Evolutionary conservation across 2,797 vertebrate species (phyloP).

Genomic region (Phoeniculus purpureus): DNA sequence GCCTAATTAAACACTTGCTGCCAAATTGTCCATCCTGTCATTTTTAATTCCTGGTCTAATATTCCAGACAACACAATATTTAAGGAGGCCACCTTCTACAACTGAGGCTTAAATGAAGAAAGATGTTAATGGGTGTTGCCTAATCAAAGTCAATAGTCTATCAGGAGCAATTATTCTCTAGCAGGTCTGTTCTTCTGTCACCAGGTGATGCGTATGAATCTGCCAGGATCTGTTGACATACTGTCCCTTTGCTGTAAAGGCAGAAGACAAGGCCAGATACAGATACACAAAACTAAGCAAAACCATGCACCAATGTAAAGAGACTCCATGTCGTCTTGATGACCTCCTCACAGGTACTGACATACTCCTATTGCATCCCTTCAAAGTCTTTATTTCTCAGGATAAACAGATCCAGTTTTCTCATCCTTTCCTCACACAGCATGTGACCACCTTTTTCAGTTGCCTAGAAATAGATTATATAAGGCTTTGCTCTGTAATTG

Average conservation of each 20-base stretch:
- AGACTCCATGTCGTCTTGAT: background rate
- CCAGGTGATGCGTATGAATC: background rate
- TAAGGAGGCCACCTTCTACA: slow-evolving; percentile 8
- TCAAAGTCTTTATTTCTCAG: background rate
- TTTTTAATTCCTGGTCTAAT: slow-evolving; percentile 66
- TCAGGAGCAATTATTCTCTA: slow-evolving; percentile 26
- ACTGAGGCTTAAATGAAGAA: slow-evolving; percentile 41
- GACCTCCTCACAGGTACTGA: background rate
- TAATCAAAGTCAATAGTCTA: slow-evolving; percentile 52
- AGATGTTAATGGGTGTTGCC: slow-evolving; percentile 17
- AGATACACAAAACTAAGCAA: background rate
- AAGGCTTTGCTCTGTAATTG: background rate
- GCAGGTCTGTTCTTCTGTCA: background rate
- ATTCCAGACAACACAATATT: slow-evolving; percentile 51
- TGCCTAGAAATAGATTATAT: background rate
- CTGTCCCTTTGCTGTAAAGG: background rate
- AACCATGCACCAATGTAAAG: background rate
- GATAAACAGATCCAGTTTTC: background rate
- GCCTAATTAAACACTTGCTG: slow-evolving; percentile 62
- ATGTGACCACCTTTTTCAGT: background rate
- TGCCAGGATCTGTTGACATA: background rate
- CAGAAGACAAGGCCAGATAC: background rate
- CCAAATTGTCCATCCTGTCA: slow-evolving; percentile 64
- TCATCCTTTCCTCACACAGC: background rate
- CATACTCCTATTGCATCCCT: background rate